Percentiles rank a stretch among this genome's conserved stretches.
These are phyloP conservation scores for Scaptodrosophila latifasciaeformis DNA, from an alignment of 2,888 invertebrate species.

Conservation along the genomic window DNA sequence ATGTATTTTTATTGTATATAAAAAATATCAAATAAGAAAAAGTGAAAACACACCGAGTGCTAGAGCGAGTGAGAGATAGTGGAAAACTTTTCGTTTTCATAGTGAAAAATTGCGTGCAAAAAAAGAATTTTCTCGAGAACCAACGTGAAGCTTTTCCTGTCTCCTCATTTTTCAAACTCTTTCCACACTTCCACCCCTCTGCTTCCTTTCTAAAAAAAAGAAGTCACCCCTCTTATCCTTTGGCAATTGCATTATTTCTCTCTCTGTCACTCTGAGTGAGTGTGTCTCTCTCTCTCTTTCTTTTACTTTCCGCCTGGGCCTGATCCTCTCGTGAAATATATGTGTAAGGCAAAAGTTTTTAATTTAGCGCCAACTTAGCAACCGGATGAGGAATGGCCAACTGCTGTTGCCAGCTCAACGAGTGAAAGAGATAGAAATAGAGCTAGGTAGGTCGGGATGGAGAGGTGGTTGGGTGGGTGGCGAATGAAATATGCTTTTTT, in stretches of 20 bases:
- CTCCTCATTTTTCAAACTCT: too few relatives aligned
- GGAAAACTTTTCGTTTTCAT: constrained; percentile 32
- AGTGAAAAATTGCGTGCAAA: constrained; percentile 46
- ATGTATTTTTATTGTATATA: too few relatives aligned
- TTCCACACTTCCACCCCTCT: not conserved
- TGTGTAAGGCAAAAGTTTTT: constrained; percentile 67
- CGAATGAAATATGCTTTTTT: constrained; percentile 58
- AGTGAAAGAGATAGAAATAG: too few relatives aligned
- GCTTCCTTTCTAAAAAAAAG: not conserved
- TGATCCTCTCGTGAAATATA: constrained; percentile 56
- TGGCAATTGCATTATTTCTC: constrained; percentile 38
- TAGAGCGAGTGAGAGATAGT: not conserved
- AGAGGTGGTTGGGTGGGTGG: not conserved
- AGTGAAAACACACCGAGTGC: constrained; percentile 26
- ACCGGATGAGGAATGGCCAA: constrained; percentile 48
- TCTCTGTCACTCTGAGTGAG: constrained; percentile 24
- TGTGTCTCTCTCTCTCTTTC: constrained; percentile 1
- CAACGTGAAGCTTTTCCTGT: too few relatives aligned
- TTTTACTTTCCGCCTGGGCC: constrained; percentile 16
- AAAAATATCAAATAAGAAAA: constrained; percentile 42
- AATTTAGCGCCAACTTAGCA: constrained; percentile 69
- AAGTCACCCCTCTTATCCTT: not conserved
- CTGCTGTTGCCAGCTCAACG: too few relatives aligned
- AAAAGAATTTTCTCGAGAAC: not conserved
- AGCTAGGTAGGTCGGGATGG: too few relatives aligned